A percentile compares a stretch with the other conserved stretches of the same genome.
Evolutionary conservation across 2,797 vertebrate genomes (phyloP).

Genomic region (Hippocampus kuda): DNA sequence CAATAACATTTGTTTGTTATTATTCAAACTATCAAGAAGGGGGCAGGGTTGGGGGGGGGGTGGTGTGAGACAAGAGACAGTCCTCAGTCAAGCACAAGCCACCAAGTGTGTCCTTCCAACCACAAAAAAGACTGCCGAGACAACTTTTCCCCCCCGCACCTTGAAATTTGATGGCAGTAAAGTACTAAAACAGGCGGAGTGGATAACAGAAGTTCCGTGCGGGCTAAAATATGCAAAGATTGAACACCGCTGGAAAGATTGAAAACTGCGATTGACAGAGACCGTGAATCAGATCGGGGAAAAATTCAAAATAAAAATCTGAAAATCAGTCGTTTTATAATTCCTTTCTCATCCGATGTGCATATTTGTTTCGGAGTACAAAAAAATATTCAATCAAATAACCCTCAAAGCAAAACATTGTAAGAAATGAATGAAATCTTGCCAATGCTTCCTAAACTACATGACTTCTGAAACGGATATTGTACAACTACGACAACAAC

Average conservation of each 20-base stretch:
- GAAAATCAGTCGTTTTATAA: too few species aligned
- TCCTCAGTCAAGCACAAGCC: too few species aligned
- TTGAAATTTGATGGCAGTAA: constrained; percentile 27
- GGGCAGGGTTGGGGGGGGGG: too few species aligned
- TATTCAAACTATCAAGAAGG: not conserved
- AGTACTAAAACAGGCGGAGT: constrained; percentile 38
- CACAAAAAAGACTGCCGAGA: not conserved
- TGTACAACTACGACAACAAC: not conserved
- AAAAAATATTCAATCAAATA: too few species aligned
- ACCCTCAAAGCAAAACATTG: not conserved
- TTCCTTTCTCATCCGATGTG: too few species aligned
- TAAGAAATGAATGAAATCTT: too few species aligned
- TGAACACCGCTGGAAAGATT: not conserved
- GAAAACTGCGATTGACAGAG: not conserved
- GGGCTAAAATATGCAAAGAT: constrained; percentile 15
- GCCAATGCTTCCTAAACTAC: not conserved
- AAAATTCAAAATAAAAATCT: too few species aligned
- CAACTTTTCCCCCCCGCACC: constrained; percentile 14
- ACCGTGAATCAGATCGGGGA: too few species aligned
- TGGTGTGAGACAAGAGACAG: too few species aligned
- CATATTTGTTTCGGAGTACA: too few species aligned
- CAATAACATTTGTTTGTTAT: not conserved
- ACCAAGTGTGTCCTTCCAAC: too few species aligned
- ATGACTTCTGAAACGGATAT: too few species aligned
- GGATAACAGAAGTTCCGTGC: constrained; percentile 29